A percentile compares a stretch with the other conserved stretches of the same genome.
These are phyloP conservation scores for Neosilurus hyrtlii DNA, from an alignment of 2,797 vertebrate genomes.

Conservation along the genomic window DNA sequence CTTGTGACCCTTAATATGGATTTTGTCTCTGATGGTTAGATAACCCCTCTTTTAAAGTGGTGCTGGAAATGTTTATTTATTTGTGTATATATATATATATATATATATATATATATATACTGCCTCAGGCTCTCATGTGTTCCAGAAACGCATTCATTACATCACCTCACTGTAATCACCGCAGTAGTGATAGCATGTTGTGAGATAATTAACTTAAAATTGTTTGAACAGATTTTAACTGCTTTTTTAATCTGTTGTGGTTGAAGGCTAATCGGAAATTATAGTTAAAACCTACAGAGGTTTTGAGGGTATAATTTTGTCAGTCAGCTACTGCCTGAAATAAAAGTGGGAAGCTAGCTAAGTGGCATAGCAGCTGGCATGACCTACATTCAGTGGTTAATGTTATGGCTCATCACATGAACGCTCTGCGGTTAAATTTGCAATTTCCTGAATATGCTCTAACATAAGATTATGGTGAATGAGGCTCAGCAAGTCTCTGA, in stretches of 20 bases:
- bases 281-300: background rate
- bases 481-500: background rate
- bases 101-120: no score
- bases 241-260: background rate
- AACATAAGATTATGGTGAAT: background rate
- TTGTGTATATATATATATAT: no score
- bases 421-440: background rate
- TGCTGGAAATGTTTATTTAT: no score
- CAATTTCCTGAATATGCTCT: background rate
- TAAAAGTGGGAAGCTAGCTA: background rate
- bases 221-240: conserved; percentile 8
- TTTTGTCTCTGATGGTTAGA: background rate
- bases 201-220: conserved; percentile 8
- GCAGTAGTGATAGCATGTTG: conserved; percentile 5
- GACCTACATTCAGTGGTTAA: conserved; percentile 20
- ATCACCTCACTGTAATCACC: background rate
- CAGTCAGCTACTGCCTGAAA: conserved; percentile 10
- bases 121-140: background rate
- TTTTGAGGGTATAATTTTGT: conserved; percentile 21
- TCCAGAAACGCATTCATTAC: background rate
- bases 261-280: conserved; percentile 16
- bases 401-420: background rate
- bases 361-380: background rate
- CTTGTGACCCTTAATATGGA: background rate
- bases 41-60: background rate